Base-by-base conservation (phyloP, 92 coral and sea anemone species). In the Metridium senile region DNA sequence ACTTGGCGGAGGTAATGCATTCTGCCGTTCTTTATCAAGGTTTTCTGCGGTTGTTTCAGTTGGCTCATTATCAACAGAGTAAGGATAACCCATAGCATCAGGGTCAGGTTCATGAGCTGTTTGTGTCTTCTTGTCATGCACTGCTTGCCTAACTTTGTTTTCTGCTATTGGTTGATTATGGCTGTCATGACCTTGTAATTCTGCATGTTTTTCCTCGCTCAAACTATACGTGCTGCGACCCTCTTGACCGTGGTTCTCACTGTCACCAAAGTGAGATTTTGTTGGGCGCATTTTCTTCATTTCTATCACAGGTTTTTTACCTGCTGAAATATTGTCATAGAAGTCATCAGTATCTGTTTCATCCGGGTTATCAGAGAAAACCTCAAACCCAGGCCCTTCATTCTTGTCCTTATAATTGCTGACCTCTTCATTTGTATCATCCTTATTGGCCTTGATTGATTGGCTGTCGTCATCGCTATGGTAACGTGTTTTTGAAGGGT, bases 311-410 rank as follows among this genome's bases (percentile, higher is more conserved):
- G 78, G 71, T 1, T 68, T 68, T 28, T 75, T 81, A 21, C 90
- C 93, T 47, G 66, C 58, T 27, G 82, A 78, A 52, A 84, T 84
- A 28, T 87, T 90, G 18, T 84, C 85, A 68, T 91, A 88, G 72
- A 91, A 84, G 16, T 82, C 93, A 71, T 91, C 97, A 4, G 73
- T 47, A 28, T 86, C 89, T 1, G 80, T 62, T 33, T 78, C 83
- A 26, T 88, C 90, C 17, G 89, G 79, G 46, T 71, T 71, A 31
- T 85, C 66, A 13, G 89, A 63, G 18, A 81, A 43, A 31, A 56
- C 56, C 46, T 87, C 91, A 39, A 74, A 77, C 72, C 91, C 85
- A 56, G 84, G 83, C n/a, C 76, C 76, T 11, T 13, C 76, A 2
- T 72, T 28, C 27, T 58, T 54, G 29, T 26, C 28, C 25, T 34